A percentile compares a stretch with the other conserved stretches of the same genome.
phyloP scores from a whole-genome alignment of 2,797 vertebrate species.

The Chromobotia macracanthus region DNA sequence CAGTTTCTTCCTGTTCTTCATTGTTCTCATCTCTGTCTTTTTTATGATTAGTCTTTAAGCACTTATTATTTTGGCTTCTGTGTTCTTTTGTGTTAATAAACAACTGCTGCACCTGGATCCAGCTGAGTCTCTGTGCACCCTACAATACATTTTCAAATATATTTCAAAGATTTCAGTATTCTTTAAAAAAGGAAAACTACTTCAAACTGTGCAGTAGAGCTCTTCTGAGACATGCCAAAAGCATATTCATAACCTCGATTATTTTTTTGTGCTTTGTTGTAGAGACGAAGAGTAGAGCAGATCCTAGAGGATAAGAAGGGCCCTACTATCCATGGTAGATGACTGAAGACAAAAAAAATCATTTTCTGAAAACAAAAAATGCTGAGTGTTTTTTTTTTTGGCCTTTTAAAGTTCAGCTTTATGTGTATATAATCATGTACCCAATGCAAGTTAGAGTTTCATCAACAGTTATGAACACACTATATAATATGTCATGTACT shows the following conservation, averaged over 20 bases:
- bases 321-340: slow-evolving; percentile 58
- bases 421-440: no score
- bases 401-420: not conserved
- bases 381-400: not conserved
- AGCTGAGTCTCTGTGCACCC: not conserved
- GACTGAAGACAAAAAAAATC: slow-evolving; percentile 4
- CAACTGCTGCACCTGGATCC: not conserved
- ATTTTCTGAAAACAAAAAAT: not conserved
- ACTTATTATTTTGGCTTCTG: not conserved
- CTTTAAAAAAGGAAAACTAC: not conserved
- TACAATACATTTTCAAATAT: not conserved
- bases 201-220: not conserved
- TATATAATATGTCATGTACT: no score
- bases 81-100: not conserved
- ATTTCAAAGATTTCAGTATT: not conserved
- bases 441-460: no score
- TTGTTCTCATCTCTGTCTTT: not conserved
- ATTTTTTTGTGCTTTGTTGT: slow-evolving; percentile 26
- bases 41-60: not conserved
- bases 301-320: slow-evolving; percentile 66
- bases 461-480: no score
- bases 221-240: not conserved
- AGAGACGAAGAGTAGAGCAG: slow-evolving; percentile 67
- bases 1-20: not conserved
- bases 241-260: not conserved